Base-by-base conservation (phyloP, 2,113 vertebrate species). In the Platysternon megacephalum region DNA sequence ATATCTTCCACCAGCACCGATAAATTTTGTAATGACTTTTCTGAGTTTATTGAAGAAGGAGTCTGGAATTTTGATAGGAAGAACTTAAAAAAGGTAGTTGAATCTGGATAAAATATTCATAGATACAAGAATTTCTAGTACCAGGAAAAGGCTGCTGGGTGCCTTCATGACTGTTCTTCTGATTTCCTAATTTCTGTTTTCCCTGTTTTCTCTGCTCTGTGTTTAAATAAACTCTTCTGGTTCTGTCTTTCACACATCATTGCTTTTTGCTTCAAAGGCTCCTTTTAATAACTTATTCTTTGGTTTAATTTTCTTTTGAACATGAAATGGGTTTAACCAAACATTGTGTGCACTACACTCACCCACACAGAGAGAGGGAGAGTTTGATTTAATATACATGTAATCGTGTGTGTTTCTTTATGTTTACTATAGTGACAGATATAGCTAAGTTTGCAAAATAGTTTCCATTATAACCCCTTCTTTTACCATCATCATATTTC, bases 201-300 rank as follows among this genome's bases (percentile, higher is more conserved):
- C 61, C 93, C 76, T 90, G 65, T 92, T 97, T 95, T 90, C 96
- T 96, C 85, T 88, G 65, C 95, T 98, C 95, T 96, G 95, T 97
- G 96, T 98, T 98, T 97, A 98, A 98, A 98, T 97, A 98, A 97
- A 97, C 96, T 97, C 97, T 97, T 97, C 96, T 98, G 89, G 93
- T 95, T 97, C 79, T 97, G 94, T 97, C 97, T 98, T 98, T 98
- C 97, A 98, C 98, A 98, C 97, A 97, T 98, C 98, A 97, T 97
- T 95, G 91, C 98, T 97, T 97, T 97, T 97, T 90, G 91, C 97
- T 98, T 98, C 98, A 98, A 98, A 98, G 98, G 68, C 95, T 97
- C 93, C 93, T 97, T 98, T 98, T 97, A 98, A 97, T 98, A 98
- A 98, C 97, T 96, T 96, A 97, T 94, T 96, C 96, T 98, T 98